These are phyloP conservation scores for Brachyalestes nurse DNA, from an alignment of 2,797 vertebrate genomes.

Conservation along the genomic window DNA sequence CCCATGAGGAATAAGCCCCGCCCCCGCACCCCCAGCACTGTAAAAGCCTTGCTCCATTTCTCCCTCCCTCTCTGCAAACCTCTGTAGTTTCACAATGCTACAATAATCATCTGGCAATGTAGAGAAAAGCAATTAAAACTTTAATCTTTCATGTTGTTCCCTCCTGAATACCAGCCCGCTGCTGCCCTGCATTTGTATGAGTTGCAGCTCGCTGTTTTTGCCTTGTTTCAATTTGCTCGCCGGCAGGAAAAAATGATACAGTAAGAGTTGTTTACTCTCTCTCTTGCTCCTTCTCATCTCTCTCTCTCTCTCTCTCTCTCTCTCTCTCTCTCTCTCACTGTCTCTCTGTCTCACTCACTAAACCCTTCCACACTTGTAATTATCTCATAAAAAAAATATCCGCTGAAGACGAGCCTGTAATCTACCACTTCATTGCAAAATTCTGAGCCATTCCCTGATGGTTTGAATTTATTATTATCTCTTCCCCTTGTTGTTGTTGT, in stretches of 20 bases:
- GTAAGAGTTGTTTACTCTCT: conserved; percentile 69
- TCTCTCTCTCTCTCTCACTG: too few species aligned
- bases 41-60: conserved; percentile 32
- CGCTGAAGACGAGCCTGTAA: neutral
- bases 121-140: conserved; percentile 80
- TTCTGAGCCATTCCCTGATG: conserved; percentile 66
- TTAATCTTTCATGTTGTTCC: conserved; percentile 79
- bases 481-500: neutral
- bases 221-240: conserved; percentile 76
- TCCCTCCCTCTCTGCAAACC: neutral
- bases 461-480: conserved; percentile 59
- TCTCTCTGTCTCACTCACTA: neutral
- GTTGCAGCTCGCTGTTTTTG: conserved; percentile 62
- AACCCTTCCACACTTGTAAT: conserved; percentile 41
- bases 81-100: conserved; percentile 61
- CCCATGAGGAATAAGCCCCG: conserved; percentile 62
- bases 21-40: conserved; percentile 65
- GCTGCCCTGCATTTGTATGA: conserved; percentile 70
- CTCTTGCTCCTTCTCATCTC: too few species aligned
- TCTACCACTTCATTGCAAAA: neutral
- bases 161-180: conserved; percentile 74
- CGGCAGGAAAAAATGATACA: conserved; percentile 64
- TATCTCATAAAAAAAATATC: conserved; percentile 14
- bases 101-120: conserved; percentile 73
- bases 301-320: too few species aligned